Conservation (phyloP, 2,888 invertebrate species). For the Deroplatys truncata region DNA sequence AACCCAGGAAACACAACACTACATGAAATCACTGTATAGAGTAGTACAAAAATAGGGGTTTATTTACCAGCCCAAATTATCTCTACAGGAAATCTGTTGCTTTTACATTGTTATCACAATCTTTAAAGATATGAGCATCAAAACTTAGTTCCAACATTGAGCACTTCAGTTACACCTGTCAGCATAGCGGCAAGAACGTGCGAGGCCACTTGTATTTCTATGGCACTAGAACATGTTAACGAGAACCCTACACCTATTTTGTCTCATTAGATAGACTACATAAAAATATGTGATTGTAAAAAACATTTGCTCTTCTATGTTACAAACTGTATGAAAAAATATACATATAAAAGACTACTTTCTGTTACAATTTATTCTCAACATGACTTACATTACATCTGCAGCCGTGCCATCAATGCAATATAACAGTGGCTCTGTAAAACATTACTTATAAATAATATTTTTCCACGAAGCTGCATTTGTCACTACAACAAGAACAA, state of each 20-base stretch:
- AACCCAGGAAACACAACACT: neutral
- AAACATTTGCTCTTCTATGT: neutral
- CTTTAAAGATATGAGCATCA: conserved; percentile 11
- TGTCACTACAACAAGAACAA: no score
- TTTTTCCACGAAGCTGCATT: no score
- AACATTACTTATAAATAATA: no score
- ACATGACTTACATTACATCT: neutral
- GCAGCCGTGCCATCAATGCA: neutral
- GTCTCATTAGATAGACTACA: neutral
- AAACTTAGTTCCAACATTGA: conserved; percentile 13
- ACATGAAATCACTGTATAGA: neutral
- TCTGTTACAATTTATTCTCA: neutral
- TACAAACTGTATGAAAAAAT: neutral
- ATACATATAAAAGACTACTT: neutral
- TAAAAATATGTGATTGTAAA: neutral
- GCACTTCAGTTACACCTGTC: conserved; percentile 6
- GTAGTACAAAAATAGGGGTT: conserved; percentile 25
- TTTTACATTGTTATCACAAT: neutral
- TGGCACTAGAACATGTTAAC: neutral
- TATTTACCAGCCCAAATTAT: conserved; percentile 24
- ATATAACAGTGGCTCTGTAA: neutral
- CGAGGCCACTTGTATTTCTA: conserved; percentile 2
- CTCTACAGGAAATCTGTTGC: conserved; percentile 6
- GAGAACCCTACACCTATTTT: neutral
- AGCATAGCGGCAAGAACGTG: conserved; percentile 18